Conservation (phyloP, 2,888 invertebrate genomes). For the Drosophila meridionalis region DNA sequence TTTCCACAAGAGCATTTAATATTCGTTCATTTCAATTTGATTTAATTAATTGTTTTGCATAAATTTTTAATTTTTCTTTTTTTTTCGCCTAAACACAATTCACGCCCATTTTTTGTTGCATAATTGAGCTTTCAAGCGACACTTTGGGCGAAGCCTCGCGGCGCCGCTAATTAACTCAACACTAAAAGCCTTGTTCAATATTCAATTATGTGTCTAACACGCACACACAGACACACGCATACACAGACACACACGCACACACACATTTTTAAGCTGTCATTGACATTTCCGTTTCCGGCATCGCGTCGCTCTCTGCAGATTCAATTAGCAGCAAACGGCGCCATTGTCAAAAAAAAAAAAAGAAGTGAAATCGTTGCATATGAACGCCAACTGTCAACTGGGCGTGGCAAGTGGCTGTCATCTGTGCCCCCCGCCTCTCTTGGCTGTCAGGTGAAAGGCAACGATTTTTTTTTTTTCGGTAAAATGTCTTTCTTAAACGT, state of each 20-base stretch:
- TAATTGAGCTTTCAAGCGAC: conserved; percentile 73
- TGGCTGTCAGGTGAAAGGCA: conserved; percentile 24
- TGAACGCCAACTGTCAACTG: conserved; percentile 14
- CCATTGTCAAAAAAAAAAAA: conserved; percentile 39
- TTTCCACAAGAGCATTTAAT: not conserved
- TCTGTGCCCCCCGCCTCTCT: not conserved
- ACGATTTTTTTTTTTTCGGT: not conserved
- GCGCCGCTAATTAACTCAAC: conserved; percentile 74
- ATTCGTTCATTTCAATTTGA: not conserved
- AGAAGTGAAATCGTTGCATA: conserved; percentile 35
- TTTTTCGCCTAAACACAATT: conserved; percentile 27
- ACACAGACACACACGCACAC: conserved; percentile 38
- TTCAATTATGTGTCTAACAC: conserved; percentile 69
- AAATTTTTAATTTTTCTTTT: not conserved
- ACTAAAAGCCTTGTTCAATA: conserved; percentile 80
- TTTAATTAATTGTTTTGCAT: conserved; percentile 3
- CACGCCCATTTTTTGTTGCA: conserved; percentile 43
- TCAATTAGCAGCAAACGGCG: conserved; percentile 72
- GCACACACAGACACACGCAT: conserved; percentile 16
- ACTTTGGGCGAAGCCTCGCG: conserved; percentile 60
- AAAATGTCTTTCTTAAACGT: conserved; percentile 30
- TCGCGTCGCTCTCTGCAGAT: conserved; percentile 52
- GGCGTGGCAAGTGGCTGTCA: conserved; percentile 24
- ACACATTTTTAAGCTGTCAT: conserved; percentile 76
- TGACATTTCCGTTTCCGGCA: conserved; percentile 76